Evolutionary conservation across 1,140 invertebrate species (phyloP).

Genomic region (Drosophila pseudoobscura): DNA sequence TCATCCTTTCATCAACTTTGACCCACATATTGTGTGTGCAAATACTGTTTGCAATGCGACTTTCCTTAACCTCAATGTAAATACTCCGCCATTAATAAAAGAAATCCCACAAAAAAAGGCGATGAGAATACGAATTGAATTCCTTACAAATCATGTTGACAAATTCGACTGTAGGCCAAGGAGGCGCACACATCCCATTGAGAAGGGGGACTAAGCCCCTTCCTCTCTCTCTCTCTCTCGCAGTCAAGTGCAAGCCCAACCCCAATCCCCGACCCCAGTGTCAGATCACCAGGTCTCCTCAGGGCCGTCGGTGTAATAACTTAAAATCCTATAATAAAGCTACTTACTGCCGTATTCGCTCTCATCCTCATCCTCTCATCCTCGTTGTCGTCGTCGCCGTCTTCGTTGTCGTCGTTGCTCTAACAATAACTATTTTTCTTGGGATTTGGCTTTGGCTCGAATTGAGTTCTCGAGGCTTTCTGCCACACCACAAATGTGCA

Average conservation of each 20-base stretch:
- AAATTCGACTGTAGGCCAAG: conserved; percentile 54
- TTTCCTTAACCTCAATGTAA: background rate
- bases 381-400: background rate
- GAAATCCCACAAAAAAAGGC: background rate
- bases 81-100: background rate
- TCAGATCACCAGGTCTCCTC: conserved; percentile 22
- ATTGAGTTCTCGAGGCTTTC: conserved; percentile 57
- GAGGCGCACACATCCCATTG: conserved; percentile 38
- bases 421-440: conserved; percentile 74
- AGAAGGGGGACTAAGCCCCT: conserved; percentile 3
- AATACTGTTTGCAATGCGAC: background rate
- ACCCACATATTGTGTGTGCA: background rate
- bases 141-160: conserved; percentile 45
- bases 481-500: conserved; percentile 62
- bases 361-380: background rate
- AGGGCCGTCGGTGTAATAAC: conserved; percentile 59
- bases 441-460: conserved; percentile 59
- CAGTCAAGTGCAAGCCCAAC: conserved; percentile 38
- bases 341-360: conserved; percentile 57
- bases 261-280: conserved; percentile 19
- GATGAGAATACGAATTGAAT: conserved; percentile 26
- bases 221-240: conserved; percentile 6
- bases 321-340: conserved; percentile 80
- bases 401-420: conserved; percentile 24
- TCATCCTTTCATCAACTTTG: too few species aligned